Base-by-base conservation (phyloP, 2,888 invertebrate genomes). In the Amblyjoppa proteus region DNA sequence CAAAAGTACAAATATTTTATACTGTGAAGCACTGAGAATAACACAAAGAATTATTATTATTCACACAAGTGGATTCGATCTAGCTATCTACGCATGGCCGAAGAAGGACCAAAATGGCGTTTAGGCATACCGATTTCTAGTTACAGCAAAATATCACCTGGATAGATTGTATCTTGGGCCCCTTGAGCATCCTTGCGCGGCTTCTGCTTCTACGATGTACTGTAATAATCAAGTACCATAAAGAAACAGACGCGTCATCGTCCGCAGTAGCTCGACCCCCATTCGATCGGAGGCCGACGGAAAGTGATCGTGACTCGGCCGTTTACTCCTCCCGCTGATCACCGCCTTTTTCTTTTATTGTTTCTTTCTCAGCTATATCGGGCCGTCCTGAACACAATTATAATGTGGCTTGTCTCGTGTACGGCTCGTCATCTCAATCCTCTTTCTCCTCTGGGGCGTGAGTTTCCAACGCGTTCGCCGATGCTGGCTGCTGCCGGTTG, bases 261-360 rank as follows among this genome's bases (percentile, higher is more conserved):
- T 90, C 86, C 83, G 89, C 92, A 89, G 92, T 92, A 92, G 92
- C 91, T 87, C 89, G 88, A 85, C 69, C 77, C 73, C 58, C 74
- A 80, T 82, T 61, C 91, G 91, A 90, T 92, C 90, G 89, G 90
- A 90, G 92, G 92, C 90, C 90, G 92, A 90, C 93, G 93, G 93
- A 92, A 92, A 88, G 90, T 87, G 91, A 92, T 91, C 90, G 89
- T 91, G 87, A 87, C 87, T 88, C 75, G 84, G 82, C 69, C 79
- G 81, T 80, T 87, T 84, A 76, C 78, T 86, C 83, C 88, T 84
- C 82, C 87, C 81, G 82, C 82, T 11, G 38, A 45, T 45, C 38
- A 71, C 68, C 76, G 58, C 61, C 77, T 74, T 41, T 64, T 20
- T 20, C 11, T 45, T 58, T 49, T 16, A 66, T 68, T 69, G 49